Base-by-base conservation (phyloP, 2,888 invertebrate species). In the Phasia obesa region DNA sequence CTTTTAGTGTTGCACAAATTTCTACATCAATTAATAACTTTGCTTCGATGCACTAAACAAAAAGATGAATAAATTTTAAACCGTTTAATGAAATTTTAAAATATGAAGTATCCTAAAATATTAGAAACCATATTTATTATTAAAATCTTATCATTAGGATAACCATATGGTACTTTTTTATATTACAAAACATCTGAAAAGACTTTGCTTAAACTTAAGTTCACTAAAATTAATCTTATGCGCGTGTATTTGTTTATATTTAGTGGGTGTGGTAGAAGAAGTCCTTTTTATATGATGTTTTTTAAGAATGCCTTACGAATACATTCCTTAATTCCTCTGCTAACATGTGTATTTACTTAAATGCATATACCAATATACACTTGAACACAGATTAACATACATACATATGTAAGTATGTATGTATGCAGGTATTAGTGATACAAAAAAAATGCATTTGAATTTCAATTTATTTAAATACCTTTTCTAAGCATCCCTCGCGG, bases 401-500 rank as follows among this genome's bases (percentile, higher is more conserved):
- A 19, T 2, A 57, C 57, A 35, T 35, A 59, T 38, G 11, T 6
- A 19, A 1, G 13, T 9, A 53, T 6, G 4, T 25, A 53, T 25
- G 2, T 31, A n/a, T 57, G 38, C 27, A 64, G 4, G 19, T 55
- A 51, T 13, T 2, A 35, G 13, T n/a, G 25, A 38, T 15, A 55
- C 7, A 19, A 31, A 23, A 23, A 31, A 35, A 64, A 67, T 69
- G 62, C 55, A 76, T 64, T 65, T 80, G 60, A 53, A 76, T 71
- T 76, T 76, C 75, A 83, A 79, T 79, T 79, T 79, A 53, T 75
- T 76, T 67, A 83, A 79, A 83, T 88, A 89, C 89, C 89, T 88
- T 88, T 84, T 88, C 88, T 77, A 88, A 86, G 87, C 89, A 89
- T 85, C 88, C 89, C 81, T 86, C 87, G 65, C 88, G 88, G 85